Evolutionary conservation across 2,888 invertebrate genomes (phyloP), one percentile per base, ranked within the genome.

Genomic region (Cotesia congregata): DNA sequence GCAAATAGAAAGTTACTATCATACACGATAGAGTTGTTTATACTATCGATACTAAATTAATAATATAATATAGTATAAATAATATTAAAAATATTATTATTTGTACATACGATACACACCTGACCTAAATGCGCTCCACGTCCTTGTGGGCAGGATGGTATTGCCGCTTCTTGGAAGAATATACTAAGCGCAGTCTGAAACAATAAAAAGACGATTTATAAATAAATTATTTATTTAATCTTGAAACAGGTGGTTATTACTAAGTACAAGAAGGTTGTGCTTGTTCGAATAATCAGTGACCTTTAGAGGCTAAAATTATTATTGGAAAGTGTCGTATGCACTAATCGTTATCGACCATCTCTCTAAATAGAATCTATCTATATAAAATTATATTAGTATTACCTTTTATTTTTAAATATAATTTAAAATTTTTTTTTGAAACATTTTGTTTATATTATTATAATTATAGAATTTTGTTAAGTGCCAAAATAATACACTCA

Each of bases 131-230:
- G 95, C 88, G 94, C 93, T 81, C 93, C 93, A 78, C 94, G 93
- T 79, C 93, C 93, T 89, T 94, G 94, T 75, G 94, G 93, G 88
- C 94, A 95, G 75, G 93, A 92, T 77, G 95, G 95, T 86, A 96
- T 92, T 80, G 96, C 94, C 78, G 96, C 95, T 90, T 97, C 97
- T 95, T 97, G 97, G 90, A 97, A 97, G 92, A 97, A 97, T 93
- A 97, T 95, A 92, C 97, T 97, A 85, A 97, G 91, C 64, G 97
- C 97, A 82, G 96, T 96, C 97, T 97, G 93, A 81, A 93, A 93
- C 71, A 30, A 30, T 30, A 30, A 30, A 30, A 30, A 30, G 30
- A 9, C 62, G 67, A 77, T 15, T 60, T 6, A 74, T 67, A 17
- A 50, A 74, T 38, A 50, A 67, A 59, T 38, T 61, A 75, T 15